A percentile compares a stretch with the other conserved stretches of the same genome.
Conservation (phyloP, 2,797 vertebrate species). For the Micrastur ruficollis region DNA sequence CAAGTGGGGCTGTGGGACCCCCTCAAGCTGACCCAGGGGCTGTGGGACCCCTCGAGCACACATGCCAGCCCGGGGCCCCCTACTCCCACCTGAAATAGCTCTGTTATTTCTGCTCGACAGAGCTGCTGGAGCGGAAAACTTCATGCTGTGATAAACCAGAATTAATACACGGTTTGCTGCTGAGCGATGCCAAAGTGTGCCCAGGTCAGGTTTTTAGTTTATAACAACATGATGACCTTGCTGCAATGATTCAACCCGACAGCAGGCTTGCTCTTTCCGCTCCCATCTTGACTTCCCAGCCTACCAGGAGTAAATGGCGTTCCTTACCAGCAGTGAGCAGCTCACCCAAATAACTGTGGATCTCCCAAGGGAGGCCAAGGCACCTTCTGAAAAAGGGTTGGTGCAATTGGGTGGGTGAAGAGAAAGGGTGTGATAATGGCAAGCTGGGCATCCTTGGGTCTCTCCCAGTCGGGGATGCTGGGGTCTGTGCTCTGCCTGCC, state of each 20-base stretch:
- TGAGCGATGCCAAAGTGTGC: background rate
- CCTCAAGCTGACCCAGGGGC: background rate
- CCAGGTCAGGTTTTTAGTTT: background rate
- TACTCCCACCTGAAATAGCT: background rate
- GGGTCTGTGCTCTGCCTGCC: background rate
- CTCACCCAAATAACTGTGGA: background rate
- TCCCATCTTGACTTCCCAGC: background rate
- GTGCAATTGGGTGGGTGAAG: background rate
- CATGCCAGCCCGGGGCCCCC: background rate
- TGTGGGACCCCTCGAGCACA: background rate
- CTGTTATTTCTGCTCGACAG: background rate
- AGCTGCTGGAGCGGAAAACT: background rate
- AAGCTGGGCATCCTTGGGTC: background rate
- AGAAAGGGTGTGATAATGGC: background rate
- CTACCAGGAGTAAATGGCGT: background rate
- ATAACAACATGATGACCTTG: accelerated
- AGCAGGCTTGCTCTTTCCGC: background rate
- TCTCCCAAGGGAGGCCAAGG: background rate
- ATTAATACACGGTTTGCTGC: background rate
- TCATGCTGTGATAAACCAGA: background rate
- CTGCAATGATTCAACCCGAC: background rate
- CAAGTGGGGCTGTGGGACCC: background rate
- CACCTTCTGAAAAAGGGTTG: background rate
- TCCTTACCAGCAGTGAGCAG: accelerated
- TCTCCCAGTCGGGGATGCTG: background rate